Evolutionary conservation across 2,797 vertebrate species (phyloP), one percentile per base, ranked within the genome.

Genomic region (Ambastaia sidthimunki): DNA sequence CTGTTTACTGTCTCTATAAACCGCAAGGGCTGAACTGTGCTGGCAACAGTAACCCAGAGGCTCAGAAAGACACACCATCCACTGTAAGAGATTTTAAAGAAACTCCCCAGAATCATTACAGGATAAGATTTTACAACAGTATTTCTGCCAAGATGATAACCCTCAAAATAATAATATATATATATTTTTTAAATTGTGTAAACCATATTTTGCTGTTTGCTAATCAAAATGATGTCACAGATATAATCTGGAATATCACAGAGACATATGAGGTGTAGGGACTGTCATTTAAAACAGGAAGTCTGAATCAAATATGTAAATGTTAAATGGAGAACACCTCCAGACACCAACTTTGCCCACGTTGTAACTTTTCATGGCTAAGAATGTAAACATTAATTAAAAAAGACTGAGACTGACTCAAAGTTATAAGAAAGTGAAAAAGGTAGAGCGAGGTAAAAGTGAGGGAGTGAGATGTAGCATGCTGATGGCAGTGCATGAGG

Each of bases 401-500:
- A 28, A 12, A 25, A 48, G 23, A 16, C 15, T n/a, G 71, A 44
- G 15, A 44, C 3, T 15, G 60, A 16, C 37, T 73, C n/a, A 18
- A 23, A 23, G 41, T 18, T 19, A 19, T 7, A 67, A 44, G 52
- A 65, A 18, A 70, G 23, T 60, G 19, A 59, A 18, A 66, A 31
- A 34, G 16, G 9, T 31, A 19, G 18, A 50, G 2, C 10, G 23
- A 63, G 76, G 71, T 37, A 57, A 50, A 19, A 62, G 55, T 7
- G 28, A 60, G 18, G 10, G 59, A 72, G 25, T 37, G 55, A 25
- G 37, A 55, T 41, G 28, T 34, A 48, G 34, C 34, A 28, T 2
- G 7, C 44, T 59, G 65, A 77, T 77, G 75, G 52, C 65, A 69
- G 54, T 25, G 37, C 75, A 77, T 69, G 37, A 77, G 75, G 65